phyloP scores from a whole-genome alignment of 2,113 vertebrate species.

The rat (Rattus norvegicus) region GRCr8 NC_086039.1:127033501-127034000 shows the following conservation, averaged over 20 bases:
- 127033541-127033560: neutral
- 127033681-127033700: conserved; percentile 29
- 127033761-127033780: conserved; percentile 1
- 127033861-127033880: neutral
- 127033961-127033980: neutral
- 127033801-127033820: neutral
- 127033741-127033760: neutral
- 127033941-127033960: neutral
- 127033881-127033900: neutral
- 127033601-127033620: conserved; percentile 7
- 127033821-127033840: neutral
- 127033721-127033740: neutral
- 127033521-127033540: neutral
- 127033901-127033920: neutral
- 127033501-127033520: neutral
- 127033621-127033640: neutral
- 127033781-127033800: neutral
- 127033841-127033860: neutral
- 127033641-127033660: conserved; percentile 37
- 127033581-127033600: neutral
- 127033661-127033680: neutral
- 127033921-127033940: conserved; percentile 27
- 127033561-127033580: neutral
- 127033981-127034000: neutral
- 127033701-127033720: neutral